Conservation (phyloP, 2,888 invertebrate genomes). For the Pseudococcus viburni region DNA sequence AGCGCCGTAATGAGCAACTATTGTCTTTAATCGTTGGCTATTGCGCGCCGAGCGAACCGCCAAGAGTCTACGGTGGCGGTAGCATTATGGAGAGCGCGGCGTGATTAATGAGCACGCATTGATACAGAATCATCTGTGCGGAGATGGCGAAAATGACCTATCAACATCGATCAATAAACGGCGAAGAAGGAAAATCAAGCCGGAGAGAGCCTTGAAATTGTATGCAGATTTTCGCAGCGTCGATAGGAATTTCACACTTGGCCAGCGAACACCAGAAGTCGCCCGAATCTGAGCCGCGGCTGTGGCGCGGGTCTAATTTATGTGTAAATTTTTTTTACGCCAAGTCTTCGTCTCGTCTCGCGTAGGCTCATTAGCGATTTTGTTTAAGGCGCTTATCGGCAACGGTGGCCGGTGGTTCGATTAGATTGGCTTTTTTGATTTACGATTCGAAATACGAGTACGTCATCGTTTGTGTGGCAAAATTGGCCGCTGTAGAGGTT, state of each 20-base stretch:
- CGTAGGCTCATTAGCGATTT: slow-evolving; percentile 45
- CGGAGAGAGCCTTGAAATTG: slow-evolving; percentile 3
- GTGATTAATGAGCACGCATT: slow-evolving; percentile 29
- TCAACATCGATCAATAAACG: slow-evolving; percentile 2
- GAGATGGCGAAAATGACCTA: slow-evolving; percentile 39
- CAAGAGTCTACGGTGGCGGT: neutral
- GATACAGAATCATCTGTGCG: neutral
- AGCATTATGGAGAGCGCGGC: neutral
- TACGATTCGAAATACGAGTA: slow-evolving; percentile 24
- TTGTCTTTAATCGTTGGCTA: slow-evolving; percentile 40
- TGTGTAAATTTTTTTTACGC: slow-evolving; percentile 46
- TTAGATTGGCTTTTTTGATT: slow-evolving; percentile 52
- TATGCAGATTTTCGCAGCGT: neutral
- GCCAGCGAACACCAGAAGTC: neutral
- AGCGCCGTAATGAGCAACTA: slow-evolving; percentile 11
- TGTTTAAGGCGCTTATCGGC: slow-evolving; percentile 36
- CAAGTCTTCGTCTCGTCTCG: neutral
- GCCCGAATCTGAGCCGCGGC: neutral
- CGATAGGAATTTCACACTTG: slow-evolving; percentile 15
- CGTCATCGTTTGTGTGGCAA: neutral
- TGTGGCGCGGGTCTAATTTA: slow-evolving; percentile 12
- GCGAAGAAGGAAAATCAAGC: neutral
- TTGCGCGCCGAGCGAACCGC: neutral
- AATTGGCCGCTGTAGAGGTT: neutral
- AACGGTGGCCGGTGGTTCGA: slow-evolving; percentile 2